Evolutionary conservation across 2,113 vertebrate genomes (phyloP).

Genomic region (Menidia beryllina): DNA sequence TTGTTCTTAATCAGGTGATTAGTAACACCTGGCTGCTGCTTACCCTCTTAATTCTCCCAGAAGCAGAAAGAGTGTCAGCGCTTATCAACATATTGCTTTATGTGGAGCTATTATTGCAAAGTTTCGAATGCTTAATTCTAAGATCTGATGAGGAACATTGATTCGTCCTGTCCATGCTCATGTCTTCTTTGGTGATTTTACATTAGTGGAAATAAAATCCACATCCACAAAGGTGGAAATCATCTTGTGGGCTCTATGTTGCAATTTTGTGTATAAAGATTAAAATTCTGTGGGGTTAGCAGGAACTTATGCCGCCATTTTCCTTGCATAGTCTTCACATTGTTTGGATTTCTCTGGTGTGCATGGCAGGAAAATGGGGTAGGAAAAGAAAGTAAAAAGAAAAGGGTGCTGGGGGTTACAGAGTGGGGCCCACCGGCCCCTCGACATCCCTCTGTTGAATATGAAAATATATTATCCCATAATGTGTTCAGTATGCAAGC

Average conservation of each 20-base stretch:
- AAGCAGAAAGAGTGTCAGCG: too few species aligned
- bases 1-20: too few species aligned
- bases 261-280: background rate
- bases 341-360: conserved; percentile 51
- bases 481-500: conserved; percentile 87
- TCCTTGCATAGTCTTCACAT: conserved; percentile 36
- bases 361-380: conserved; percentile 57
- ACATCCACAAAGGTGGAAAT: conserved; percentile 28
- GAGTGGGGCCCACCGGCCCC: conserved; percentile 54
- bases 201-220: background rate
- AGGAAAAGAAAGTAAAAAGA: conserved; percentile 26
- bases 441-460: conserved; percentile 70
- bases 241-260: conserved; percentile 12
- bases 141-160: too few species aligned
- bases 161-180: background rate
- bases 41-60: too few species aligned
- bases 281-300: conserved; percentile 35
- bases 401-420: background rate
- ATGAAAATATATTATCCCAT: conserved; percentile 84
- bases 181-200: too few species aligned
- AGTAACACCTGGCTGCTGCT: too few species aligned
- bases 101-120: too few species aligned
- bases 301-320: conserved; percentile 35
- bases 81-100: too few species aligned
- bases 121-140: too few species aligned